Conservation (phyloP, 2,888 invertebrate genomes). For the Caenorhabditis auriculariae region DNA sequence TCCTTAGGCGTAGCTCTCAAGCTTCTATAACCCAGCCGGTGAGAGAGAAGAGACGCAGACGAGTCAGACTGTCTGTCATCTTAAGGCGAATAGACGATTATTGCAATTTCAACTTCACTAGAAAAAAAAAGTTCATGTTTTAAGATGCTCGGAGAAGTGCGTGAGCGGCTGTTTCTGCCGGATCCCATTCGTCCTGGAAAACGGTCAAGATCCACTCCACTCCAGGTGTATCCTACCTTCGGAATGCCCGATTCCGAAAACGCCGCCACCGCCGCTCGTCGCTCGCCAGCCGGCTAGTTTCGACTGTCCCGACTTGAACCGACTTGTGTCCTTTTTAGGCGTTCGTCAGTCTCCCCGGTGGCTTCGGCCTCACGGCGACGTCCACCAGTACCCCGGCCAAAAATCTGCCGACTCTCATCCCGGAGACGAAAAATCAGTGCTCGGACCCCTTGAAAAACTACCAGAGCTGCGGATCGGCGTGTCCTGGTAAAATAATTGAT, state of each 20-base stretch:
- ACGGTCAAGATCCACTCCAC: constrained; percentile 41
- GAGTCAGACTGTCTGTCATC: no score
- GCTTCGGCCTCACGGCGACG: no score
- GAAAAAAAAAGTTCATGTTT: no score
- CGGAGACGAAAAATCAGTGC: constrained; percentile 24
- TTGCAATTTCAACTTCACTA: background rate
- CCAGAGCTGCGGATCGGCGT: constrained; percentile 41
- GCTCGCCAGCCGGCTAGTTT: no score
- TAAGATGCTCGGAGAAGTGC: constrained; percentile 38
- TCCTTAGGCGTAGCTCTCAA: no score
- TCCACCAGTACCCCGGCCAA: no score
- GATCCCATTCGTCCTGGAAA: constrained; percentile 44
- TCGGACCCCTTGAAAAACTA: constrained; percentile 46
- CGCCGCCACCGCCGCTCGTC: constrained; percentile 12
- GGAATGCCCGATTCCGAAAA: constrained; percentile 24
- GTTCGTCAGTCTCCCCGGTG: no score
- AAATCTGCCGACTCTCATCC: constrained; percentile 16
- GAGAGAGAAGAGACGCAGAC: no score
- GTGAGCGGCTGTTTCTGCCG: constrained; percentile 48
- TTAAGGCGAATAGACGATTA: no score
- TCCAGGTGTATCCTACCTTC: constrained; percentile 46
- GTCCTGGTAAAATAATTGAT: constrained; percentile 24
- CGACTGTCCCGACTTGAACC: no score
- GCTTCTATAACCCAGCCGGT: no score
- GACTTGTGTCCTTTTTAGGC: no score